Evolutionary conservation across 2,888 invertebrate species (phyloP).

Genomic region (Chloroclysta siterata): DNA sequence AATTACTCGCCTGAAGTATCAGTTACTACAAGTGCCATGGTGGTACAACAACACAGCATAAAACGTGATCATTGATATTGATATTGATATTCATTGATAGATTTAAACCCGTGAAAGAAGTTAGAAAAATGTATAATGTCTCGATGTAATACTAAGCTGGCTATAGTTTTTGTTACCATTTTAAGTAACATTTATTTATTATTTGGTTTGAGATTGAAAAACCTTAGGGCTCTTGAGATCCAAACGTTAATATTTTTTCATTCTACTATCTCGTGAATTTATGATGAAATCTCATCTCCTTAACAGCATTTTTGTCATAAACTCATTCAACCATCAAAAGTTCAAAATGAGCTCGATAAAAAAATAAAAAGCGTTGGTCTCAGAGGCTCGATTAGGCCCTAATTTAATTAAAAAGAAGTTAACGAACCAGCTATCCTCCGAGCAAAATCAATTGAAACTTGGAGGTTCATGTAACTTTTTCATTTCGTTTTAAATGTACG

Average conservation of each 20-base stretch:
- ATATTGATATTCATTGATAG: too few species aligned
- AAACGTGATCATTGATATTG: too few species aligned
- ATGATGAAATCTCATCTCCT: not conserved
- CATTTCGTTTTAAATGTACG: conserved; percentile 58
- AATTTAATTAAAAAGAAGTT: conserved; percentile 80
- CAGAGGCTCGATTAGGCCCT: conserved; percentile 60
- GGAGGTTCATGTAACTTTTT: conserved; percentile 55
- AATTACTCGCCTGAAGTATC: too few species aligned
- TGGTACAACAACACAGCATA: too few species aligned
- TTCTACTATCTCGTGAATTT: not conserved
- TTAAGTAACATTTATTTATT: too few species aligned
- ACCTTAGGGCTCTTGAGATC: not conserved
- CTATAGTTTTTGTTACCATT: too few species aligned
- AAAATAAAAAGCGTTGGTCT: conserved; percentile 36
- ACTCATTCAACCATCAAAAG: conserved; percentile 35
- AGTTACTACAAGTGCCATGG: too few species aligned
- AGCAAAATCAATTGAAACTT: conserved; percentile 70
- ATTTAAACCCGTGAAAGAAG: too few species aligned
- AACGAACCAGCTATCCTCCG: conserved; percentile 64
- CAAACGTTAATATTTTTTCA: not conserved
- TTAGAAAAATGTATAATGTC: too few species aligned
- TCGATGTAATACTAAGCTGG: too few species aligned
- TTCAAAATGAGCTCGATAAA: conserved; percentile 51
- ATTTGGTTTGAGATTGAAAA: not conserved
- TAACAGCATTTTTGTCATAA: conserved; percentile 16